Conservation (phyloP, 2,113 vertebrate species). For the Vombatus ursinus region DNA sequence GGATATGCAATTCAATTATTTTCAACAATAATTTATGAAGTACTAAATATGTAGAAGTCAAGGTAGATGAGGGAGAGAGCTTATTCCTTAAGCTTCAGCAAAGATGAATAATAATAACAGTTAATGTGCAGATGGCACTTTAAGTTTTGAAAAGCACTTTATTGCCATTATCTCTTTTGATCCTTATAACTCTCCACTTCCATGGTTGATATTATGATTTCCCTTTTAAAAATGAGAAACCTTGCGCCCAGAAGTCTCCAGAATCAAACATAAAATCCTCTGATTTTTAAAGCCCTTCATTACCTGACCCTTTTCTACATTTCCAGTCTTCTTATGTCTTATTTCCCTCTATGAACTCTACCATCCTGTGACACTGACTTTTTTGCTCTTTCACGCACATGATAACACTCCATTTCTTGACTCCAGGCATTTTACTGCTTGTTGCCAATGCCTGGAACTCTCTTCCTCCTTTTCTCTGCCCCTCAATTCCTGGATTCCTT, state of each 20-base stretch:
- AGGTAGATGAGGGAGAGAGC: neutral
- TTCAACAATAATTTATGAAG: neutral
- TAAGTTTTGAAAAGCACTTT: neutral
- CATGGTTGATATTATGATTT: neutral
- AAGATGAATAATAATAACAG: neutral
- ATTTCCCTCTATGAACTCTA: neutral
- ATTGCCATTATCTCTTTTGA: neutral
- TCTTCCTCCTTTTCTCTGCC: neutral
- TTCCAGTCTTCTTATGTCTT: neutral
- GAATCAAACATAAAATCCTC: neutral
- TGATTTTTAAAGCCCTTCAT: neutral
- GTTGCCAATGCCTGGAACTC: neutral
- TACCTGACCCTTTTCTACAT: neutral
- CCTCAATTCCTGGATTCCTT: neutral
- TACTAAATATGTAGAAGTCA: neutral
- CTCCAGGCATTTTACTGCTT: neutral
- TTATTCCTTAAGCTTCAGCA: neutral
- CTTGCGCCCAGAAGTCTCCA: neutral
- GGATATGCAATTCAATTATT: neutral
- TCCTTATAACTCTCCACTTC: neutral
- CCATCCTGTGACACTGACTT: neutral
- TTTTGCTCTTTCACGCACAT: neutral
- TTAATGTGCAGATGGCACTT: neutral
- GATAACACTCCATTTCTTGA: neutral
- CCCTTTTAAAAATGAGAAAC: neutral